These are phyloP conservation scores for Metopolophium dirhodum DNA, from an alignment of 1,140 invertebrate species.

Conservation along the genomic window DNA sequence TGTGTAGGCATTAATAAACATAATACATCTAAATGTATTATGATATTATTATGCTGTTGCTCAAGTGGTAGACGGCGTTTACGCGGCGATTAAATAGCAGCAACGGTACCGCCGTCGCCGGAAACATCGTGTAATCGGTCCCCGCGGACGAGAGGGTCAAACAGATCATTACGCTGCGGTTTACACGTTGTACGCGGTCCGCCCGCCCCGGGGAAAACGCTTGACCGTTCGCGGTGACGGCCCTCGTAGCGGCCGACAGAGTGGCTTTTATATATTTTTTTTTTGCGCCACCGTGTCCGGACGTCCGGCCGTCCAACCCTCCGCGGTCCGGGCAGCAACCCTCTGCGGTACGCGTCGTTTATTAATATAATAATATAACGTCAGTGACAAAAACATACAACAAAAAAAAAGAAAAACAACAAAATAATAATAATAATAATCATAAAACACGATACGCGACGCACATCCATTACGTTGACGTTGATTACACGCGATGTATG, in stretches of 20 bases:
- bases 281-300: background rate
- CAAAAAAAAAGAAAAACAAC: background rate
- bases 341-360: constrained; percentile 9
- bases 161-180: constrained; percentile 43
- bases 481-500: constrained; percentile 25
- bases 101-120: background rate
- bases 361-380: constrained; percentile 48
- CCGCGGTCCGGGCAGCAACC: background rate
- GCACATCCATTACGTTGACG: constrained; percentile 51
- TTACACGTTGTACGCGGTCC: constrained; percentile 36
- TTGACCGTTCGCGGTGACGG: constrained; percentile 32
- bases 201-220: constrained; percentile 12
- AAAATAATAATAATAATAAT: background rate
- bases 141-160: constrained; percentile 49
- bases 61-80: background rate
- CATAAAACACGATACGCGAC: constrained; percentile 29
- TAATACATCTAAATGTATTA: background rate
- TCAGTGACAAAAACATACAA: background rate
- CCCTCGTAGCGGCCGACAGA: background rate
- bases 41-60: background rate
- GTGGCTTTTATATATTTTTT: background rate
- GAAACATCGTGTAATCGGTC: constrained; percentile 52
- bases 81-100: constrained; percentile 21
- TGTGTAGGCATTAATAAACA: background rate
- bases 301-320: constrained; percentile 3